Evolutionary conservation across 2,797 vertebrate genomes (phyloP).

Genomic region (Tapera naevia): DNA sequence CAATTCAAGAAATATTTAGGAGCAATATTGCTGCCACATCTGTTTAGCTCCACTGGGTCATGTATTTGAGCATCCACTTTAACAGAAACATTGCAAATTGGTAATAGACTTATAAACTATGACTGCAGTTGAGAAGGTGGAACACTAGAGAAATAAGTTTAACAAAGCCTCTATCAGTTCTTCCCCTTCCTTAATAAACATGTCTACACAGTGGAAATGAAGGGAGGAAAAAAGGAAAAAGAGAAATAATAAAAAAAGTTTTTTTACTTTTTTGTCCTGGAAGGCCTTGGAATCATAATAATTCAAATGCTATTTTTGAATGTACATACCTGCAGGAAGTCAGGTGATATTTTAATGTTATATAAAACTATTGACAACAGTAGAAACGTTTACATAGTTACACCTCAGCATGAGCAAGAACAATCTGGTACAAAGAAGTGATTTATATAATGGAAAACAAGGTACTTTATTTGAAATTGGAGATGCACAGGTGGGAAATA

Average conservation of each 20-base stretch:
- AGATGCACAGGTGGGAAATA: background rate
- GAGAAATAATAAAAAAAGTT: too few species aligned
- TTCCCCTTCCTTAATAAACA: background rate
- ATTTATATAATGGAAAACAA: background rate
- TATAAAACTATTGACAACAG: background rate
- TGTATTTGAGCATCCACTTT: background rate
- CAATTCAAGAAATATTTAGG: background rate
- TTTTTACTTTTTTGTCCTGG: background rate
- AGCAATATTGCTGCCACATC: background rate
- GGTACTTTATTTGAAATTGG: background rate
- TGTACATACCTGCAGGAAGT: background rate
- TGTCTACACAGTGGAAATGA: background rate
- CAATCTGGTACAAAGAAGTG: background rate
- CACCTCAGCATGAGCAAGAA: background rate
- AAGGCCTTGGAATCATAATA: background rate
- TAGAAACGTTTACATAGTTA: background rate
- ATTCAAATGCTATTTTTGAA: background rate
- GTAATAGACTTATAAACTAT: background rate
- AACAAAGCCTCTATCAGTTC: background rate
- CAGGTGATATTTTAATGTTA: background rate
- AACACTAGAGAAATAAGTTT: background rate
- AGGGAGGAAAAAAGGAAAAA: too few species aligned
- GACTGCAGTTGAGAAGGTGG: background rate
- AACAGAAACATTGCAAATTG: background rate
- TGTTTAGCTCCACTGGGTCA: background rate